These are phyloP conservation scores for Cacoxenus indagator DNA, from an alignment of 2,888 invertebrate species.

Conservation along the genomic window DNA sequence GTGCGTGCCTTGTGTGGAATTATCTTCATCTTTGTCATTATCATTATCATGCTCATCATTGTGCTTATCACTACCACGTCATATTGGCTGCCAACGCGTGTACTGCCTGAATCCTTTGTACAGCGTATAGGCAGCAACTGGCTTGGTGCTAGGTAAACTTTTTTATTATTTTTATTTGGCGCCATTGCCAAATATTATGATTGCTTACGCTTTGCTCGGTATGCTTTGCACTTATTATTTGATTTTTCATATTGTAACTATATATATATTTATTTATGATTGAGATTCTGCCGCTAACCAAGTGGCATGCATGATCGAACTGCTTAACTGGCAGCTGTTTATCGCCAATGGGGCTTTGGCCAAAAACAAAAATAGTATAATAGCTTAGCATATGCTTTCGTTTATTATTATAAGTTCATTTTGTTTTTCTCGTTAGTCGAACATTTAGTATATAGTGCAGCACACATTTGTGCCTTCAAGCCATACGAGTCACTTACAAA, in stretches of 20 bases:
- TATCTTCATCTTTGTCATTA: slow-evolving; percentile 8
- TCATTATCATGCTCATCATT: slow-evolving; percentile 35
- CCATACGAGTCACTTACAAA: too few species aligned
- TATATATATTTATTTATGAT: slow-evolving; percentile 15
- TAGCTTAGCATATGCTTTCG: too few species aligned
- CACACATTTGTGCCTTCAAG: too few species aligned
- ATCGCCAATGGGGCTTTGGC: too few species aligned
- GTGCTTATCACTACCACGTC: background rate
- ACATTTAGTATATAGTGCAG: too few species aligned
- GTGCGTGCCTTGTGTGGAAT: background rate
- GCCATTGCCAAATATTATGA: background rate
- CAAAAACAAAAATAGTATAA: too few species aligned
- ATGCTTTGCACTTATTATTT: background rate
- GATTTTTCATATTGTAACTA: slow-evolving; percentile 1
- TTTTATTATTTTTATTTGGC: background rate
- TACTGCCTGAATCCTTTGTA: slow-evolving; percentile 23
- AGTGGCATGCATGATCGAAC: background rate
- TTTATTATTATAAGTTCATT: too few species aligned
- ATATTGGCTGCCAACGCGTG: slow-evolving; percentile 19
- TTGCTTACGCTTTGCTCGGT: background rate
- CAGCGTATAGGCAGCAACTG: background rate
- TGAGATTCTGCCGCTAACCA: background rate
- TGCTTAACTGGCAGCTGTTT: too few species aligned
- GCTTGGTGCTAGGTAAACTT: background rate
- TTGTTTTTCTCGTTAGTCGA: too few species aligned